Evolutionary conservation across 2,888 invertebrate genomes (phyloP), one percentile per base, ranked within the genome.

Genomic region (Spicauda simplicius): DNA sequence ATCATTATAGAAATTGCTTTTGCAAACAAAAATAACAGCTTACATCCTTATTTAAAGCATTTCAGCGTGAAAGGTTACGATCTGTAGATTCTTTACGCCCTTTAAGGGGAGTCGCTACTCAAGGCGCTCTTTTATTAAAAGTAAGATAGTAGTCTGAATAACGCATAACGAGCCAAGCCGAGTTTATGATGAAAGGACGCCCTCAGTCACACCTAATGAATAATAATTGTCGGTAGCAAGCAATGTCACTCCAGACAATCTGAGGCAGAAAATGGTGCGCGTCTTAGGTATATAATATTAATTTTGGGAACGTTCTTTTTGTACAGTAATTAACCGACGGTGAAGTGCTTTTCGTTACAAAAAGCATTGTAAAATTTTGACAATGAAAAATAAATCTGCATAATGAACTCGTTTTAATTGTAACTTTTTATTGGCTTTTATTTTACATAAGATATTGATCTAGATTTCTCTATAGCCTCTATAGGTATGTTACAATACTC

Each of bases 111-210:
- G 58, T 65, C 41, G 50, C 53, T 59, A 57, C 64, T 65, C 58
- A 65, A 70, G 74, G 72, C 74, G 76, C 77, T 77, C 82, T 86
- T 87, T 86, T 82, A 88, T 86, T 87, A 85, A 85, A 85, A 83
- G 79, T 79, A 83, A 82, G 84, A 79, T 74, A 74, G 76, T 75
- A 77, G 75, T 70, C 76, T 89, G 90, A 90, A 90, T 90, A 84
- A 83, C 83, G 74, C 82, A 80, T 89, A 89, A 87, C 85, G 85
- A 86, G 84, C 74, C 76, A 80, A 78, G 74, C 76, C 74, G 76
- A 70, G 77, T 64, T 73, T 72, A 74, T 82, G 83, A 90, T 90
- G 88, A 90, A 86, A 89, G 89, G 87, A 74, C 79, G 76, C 77
- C 73, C 70, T 73, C 74, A 77, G 77, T 80, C 79, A 76, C 74